Evolutionary conservation across 2,113 vertebrate species (phyloP), one percentile per base, ranked within the genome.

Genomic region (Dinomys branickii): DNA sequence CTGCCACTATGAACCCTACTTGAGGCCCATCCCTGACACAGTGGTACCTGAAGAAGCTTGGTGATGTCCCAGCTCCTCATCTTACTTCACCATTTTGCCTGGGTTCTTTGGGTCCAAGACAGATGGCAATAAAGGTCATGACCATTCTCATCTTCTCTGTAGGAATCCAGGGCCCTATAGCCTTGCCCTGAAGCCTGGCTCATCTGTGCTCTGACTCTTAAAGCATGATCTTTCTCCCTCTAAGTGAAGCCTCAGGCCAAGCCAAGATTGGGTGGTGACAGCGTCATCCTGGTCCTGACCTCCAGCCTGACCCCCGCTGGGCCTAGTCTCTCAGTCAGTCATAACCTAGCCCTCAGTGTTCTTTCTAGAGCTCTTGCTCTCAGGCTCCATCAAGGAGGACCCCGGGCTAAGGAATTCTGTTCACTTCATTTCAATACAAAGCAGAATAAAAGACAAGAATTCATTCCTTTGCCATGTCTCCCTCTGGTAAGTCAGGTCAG

Each of bases 261-360:
- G n/a, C 77, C 50, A 69, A 78, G 88, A 50, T 1, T 33, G 47
- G 12, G 38, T 11, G 19, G 2, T 47, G n/a, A 17, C 1, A 3
- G 14, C 14, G 5, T 35, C 47, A 38, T 8, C 50, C 30, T 6
- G 4, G 10, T 1, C 30, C 47, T 56, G 54, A 83, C 35, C 38
- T 7, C 38, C 5, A 1, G 52, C 6, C n/a, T 28, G 5, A 85
- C 59, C 28, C 14, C 19, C 44, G 44, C 28, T 78, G 75, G 75
- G 28, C 75, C 44, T 3, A 7, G 44, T 19, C 54, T 71, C 35
- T 33, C 17, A 16, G 14, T 9, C 28, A 13, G n/a, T 78, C 75
- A 54, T 0, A 26, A 11, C 13, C 20, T 17, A 8, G 54, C 0
- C 20, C 52, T 75, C 19, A 1, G 56, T 0, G 0, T 41, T 13